These are phyloP conservation scores for Forficula auricularia DNA, from an alignment of 1,140 invertebrate species.

Conservation along the genomic window DNA sequence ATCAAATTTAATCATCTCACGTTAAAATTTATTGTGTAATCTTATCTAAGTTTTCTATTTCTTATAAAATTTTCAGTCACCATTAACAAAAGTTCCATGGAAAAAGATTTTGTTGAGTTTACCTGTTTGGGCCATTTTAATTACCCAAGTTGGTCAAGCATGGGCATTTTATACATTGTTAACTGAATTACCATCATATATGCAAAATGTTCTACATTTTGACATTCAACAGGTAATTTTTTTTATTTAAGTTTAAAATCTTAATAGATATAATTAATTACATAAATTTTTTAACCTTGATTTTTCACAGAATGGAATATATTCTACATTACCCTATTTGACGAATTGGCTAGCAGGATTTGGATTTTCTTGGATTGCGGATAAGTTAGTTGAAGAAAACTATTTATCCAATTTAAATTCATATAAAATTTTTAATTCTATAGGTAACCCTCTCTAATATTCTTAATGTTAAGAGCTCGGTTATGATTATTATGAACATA, in stretches of 20 bases:
- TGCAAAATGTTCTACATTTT: conserved; percentile 80
- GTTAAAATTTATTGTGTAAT: too few relatives aligned
- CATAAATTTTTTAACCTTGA: background rate
- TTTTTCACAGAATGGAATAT: conserved; percentile 16
- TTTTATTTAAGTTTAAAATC: background rate
- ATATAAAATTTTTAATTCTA: conserved; percentile 58
- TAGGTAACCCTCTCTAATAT: conserved; percentile 37
- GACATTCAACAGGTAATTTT: conserved; percentile 55
- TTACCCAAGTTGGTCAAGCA: conserved; percentile 78
- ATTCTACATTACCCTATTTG: conserved; percentile 17
- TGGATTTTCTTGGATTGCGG: conserved; percentile 46
- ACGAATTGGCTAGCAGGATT: conserved; percentile 47
- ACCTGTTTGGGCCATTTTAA: conserved; percentile 71
- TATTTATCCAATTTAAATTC: conserved; percentile 43
- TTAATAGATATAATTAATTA: background rate
- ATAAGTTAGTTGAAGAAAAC: conserved; percentile 43
- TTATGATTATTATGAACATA: too few relatives aligned
- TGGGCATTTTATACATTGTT: conserved; percentile 92
- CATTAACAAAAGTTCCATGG: conserved; percentile 44
- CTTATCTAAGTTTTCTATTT: too few relatives aligned
- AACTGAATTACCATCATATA: conserved; percentile 83
- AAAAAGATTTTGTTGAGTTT: conserved; percentile 53
- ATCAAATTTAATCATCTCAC: too few relatives aligned
- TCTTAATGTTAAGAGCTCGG: too few relatives aligned
- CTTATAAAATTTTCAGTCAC: background rate